Evolutionary conservation across 2,113 vertebrate genomes (phyloP), one percentile per base, ranked within the genome.

Genomic region (Sebastes fasciatus): DNA sequence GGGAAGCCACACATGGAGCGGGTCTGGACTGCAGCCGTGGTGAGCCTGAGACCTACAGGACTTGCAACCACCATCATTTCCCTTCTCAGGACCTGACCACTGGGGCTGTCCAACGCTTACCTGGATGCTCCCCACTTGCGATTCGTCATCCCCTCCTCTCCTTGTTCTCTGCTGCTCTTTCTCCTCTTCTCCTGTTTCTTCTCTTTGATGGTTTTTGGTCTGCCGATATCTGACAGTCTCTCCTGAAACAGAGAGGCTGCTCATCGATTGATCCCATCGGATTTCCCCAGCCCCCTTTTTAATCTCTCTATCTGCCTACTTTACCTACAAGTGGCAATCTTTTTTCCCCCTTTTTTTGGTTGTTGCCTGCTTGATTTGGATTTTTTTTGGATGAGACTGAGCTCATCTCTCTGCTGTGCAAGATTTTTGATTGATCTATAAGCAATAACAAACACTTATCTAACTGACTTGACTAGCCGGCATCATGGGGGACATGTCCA

Each of bases 401-500:
- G 46, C 83, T 88, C 62, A 68, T 74, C 61, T 55, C 26, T 76
- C 77, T 79, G 11, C 70, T 90, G 69, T 81, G 63, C 80, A 89
- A 87, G 71, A 73, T 87, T 86, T 92, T 89, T 83, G 63, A 87
- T 88, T 79, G 81, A 86, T 86, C 88, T 86, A 67, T 74, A 91
- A 95, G 95, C 94, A 95, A 95, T 94, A 96, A 93, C 74, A 86
- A 90, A 89, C 82, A 84, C 80, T 87, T 60, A 88, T 84, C 67
- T 74, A 80, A 90, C 83, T 83, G 90, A 91, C 83, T 86, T 85
- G 74, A 90, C 80, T 43, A 87, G 76, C 79, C 17, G 94, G 91
- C 95, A 89, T 92, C 85, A 99, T 99, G 98, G 98, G 98, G 95
- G 98, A 99, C 95, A 97, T 99, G 97, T 97, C 97, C 76, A 99